phyloP scores from a whole-genome alignment of 2,797 vertebrate genomes.

The Otus scops region DNA sequence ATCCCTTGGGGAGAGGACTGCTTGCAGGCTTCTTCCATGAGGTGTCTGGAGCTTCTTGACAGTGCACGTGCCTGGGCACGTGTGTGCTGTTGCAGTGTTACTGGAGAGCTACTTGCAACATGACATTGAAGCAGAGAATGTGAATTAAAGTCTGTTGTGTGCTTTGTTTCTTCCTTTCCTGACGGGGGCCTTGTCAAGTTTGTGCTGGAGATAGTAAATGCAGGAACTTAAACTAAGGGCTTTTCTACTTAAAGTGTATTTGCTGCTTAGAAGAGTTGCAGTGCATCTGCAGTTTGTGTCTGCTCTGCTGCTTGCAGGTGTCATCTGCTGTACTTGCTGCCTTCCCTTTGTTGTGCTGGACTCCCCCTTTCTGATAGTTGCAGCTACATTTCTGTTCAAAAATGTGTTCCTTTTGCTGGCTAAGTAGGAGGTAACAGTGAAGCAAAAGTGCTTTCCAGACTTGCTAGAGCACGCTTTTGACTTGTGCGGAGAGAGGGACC shows the following conservation, averaged over 20 bases:
- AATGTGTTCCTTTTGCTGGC: not conserved
- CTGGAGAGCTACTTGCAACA: not conserved
- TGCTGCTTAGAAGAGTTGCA: not conserved
- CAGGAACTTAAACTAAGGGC: not conserved
- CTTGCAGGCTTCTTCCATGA: not conserved
- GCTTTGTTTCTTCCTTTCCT: not conserved
- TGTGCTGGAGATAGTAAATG: not conserved
- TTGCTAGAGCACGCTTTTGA: not conserved
- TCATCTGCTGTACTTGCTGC: not conserved
- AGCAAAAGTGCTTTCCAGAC: not conserved
- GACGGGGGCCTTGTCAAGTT: not conserved
- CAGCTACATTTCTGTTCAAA: not conserved
- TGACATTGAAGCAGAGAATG: fast-evolving
- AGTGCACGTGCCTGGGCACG: fast-evolving
- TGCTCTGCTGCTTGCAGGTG: not conserved
- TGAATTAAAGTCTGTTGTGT: not conserved
- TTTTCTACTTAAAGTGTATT: not conserved
- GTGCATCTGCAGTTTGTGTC: not conserved
- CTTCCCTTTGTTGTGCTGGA: not conserved
- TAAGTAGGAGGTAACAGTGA: not conserved
- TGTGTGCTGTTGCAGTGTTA: fast-evolving
- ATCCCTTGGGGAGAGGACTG: not conserved
- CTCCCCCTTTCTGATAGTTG: not conserved
- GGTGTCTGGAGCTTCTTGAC: not conserved
- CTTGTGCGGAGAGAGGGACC: not conserved